phyloP scores from a whole-genome alignment of 2,113 vertebrate genomes.

The Galbula dea region DNA sequence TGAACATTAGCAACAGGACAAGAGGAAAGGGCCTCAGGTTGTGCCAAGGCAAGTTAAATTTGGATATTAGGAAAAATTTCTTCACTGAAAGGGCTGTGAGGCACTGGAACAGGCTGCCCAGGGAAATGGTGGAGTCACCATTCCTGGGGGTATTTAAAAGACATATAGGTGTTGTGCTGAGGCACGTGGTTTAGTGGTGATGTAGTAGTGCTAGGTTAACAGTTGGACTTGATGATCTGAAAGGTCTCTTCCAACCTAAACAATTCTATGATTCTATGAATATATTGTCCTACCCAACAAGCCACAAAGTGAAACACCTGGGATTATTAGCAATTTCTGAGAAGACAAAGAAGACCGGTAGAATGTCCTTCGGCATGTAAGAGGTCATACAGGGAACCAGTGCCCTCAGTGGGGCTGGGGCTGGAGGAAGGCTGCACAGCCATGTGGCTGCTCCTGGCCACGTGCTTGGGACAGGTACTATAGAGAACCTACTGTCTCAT shows the following conservation, averaged over 20 bases:
- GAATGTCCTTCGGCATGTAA: not conserved
- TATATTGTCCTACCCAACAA: not conserved
- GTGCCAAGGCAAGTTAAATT: too few species aligned
- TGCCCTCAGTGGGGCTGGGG: fast-evolving
- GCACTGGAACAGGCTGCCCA: too few species aligned
- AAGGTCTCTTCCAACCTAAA: too few species aligned
- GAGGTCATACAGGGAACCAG: not conserved
- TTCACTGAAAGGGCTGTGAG: too few species aligned
- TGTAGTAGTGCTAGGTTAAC: too few species aligned
- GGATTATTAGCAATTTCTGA: not conserved
- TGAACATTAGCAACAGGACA: not conserved
- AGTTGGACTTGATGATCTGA: too few species aligned
- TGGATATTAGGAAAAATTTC: too few species aligned
- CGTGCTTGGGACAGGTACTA: not conserved
- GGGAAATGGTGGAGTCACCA: too few species aligned
- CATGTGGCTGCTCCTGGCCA: fast-evolving
- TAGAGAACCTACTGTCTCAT: fast-evolving
- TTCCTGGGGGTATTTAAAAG: too few species aligned
- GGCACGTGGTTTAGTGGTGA: too few species aligned
- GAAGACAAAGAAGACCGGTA: not conserved
- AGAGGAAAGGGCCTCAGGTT: too few species aligned
- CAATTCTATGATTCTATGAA: not conserved
- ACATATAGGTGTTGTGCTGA: too few species aligned
- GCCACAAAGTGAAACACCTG: fast-evolving
- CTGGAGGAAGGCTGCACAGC: not conserved